A percentile compares a stretch with the other conserved stretches of the same genome.
Evolutionary conservation across 1,140 invertebrate species (phyloP).

Genomic region (Hycleus phaleratus): DNA sequence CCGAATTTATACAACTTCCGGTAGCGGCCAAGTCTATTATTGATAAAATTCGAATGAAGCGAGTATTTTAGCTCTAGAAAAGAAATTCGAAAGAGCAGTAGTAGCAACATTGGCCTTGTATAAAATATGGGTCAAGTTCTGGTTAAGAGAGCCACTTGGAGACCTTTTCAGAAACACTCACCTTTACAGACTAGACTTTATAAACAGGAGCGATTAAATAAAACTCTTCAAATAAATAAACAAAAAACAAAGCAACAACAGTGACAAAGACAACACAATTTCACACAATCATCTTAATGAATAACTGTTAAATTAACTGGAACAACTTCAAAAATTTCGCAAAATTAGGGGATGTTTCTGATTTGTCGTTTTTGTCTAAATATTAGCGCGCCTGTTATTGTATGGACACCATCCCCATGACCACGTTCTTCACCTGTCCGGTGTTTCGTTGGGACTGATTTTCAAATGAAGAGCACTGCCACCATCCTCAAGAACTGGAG

Average conservation of each 20-base stretch:
- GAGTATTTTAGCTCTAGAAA: no score
- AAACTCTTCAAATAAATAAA: no score
- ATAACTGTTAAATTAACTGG: background rate
- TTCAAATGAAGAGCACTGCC: slow-evolving; percentile 25
- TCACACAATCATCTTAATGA: background rate
- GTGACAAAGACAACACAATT: no score
- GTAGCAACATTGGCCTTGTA: background rate
- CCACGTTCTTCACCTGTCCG: slow-evolving; percentile 30
- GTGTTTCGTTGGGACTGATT: slow-evolving; percentile 30
- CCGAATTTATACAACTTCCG: no score
- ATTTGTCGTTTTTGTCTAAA: background rate
- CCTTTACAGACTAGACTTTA: background rate
- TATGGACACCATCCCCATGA: slow-evolving; percentile 28
- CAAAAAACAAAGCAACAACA: no score
- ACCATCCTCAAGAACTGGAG: slow-evolving; percentile 28
- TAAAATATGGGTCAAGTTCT: slow-evolving; percentile 7
- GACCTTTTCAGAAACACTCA: background rate
- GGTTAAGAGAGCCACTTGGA: no score
- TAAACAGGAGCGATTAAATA: no score
- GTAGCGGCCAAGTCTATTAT: no score
- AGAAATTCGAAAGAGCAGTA: no score
- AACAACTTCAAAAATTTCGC: background rate
- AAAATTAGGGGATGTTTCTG: no score
- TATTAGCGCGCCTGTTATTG: slow-evolving; percentile 23
- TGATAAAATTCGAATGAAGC: no score